Conservation (phyloP, 2,113 vertebrate genomes). For the Hydrolagus affinis region DNA sequence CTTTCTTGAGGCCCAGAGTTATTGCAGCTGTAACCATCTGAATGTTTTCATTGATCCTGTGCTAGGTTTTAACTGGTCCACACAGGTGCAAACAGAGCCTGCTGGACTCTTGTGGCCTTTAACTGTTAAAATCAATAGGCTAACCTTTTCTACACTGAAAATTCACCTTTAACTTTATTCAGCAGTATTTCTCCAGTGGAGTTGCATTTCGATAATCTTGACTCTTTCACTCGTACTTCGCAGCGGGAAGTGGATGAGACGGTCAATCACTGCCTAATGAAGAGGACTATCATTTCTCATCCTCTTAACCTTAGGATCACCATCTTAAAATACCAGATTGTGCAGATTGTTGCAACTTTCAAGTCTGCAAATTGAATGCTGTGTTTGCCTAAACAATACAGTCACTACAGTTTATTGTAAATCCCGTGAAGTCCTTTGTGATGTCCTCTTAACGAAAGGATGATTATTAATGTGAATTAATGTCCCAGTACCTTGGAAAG, state of each 20-base stretch:
- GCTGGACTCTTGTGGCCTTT: not conserved
- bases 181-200: not conserved
- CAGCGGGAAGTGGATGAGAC: not conserved
- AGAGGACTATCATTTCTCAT: too few species aligned
- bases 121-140: not conserved
- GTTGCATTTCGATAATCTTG: too few species aligned
- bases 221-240: not conserved
- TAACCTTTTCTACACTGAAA: constrained; percentile 15
- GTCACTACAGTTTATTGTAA: too few species aligned
- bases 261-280: not conserved
- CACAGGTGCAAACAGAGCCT: not conserved
- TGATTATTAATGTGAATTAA: too few species aligned
- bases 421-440: too few species aligned
- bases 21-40: not conserved
- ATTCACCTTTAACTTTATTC: not conserved
- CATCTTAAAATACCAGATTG: not conserved
- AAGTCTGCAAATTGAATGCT: not conserved
- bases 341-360: not conserved
- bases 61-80: not conserved
- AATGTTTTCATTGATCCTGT: not conserved
- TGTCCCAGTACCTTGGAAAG: too few species aligned
- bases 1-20: not conserved
- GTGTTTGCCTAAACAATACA: too few species aligned
- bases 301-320: not conserved
- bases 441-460: too few species aligned